A percentile compares a stretch with the other conserved stretches of the same genome.
Conservation (phyloP, 2,797 vertebrate genomes). For the Myotis findleyi region DNA sequence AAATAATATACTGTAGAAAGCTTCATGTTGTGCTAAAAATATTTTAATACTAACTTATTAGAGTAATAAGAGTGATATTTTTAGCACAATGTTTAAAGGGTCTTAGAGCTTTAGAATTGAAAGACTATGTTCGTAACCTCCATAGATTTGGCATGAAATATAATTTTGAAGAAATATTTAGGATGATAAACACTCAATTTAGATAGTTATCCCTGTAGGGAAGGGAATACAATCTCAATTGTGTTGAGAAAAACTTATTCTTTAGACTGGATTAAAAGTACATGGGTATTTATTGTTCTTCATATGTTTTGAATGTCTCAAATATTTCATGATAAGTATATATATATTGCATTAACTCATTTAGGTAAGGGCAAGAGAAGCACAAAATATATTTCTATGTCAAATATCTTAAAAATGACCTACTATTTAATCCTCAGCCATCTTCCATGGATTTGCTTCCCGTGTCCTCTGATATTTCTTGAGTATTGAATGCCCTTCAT, state of each 20-base stretch:
- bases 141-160: slow-evolving; percentile 39
- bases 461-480: not conserved
- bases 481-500: not conserved
- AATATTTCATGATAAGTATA: slow-evolving; percentile 39
- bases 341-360: not conserved
- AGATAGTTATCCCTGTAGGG: not conserved
- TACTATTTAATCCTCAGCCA: not conserved
- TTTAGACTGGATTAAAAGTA: slow-evolving; percentile 17
- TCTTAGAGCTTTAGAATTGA: slow-evolving; percentile 67
- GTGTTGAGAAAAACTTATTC: not conserved
- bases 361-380: slow-evolving; percentile 8
- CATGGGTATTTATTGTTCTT: slow-evolving; percentile 20
- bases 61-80: slow-evolving; percentile 72
- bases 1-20: slow-evolving; percentile 71
- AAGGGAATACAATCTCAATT: not conserved
- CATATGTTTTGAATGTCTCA: not conserved
- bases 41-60: slow-evolving; percentile 77
- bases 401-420: not conserved
- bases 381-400: not conserved
- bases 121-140: slow-evolving; percentile 58
- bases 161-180: slow-evolving; percentile 18
- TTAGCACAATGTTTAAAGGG: slow-evolving; percentile 72
- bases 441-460: not conserved
- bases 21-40: slow-evolving; percentile 74
- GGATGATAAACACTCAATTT: slow-evolving; percentile 46